Percentiles rank a stretch among this genome's conserved stretches.
These are phyloP conservation scores for Trachurus trachurus DNA, from an alignment of 2,797 vertebrate genomes.

Conservation along the genomic window DNA sequence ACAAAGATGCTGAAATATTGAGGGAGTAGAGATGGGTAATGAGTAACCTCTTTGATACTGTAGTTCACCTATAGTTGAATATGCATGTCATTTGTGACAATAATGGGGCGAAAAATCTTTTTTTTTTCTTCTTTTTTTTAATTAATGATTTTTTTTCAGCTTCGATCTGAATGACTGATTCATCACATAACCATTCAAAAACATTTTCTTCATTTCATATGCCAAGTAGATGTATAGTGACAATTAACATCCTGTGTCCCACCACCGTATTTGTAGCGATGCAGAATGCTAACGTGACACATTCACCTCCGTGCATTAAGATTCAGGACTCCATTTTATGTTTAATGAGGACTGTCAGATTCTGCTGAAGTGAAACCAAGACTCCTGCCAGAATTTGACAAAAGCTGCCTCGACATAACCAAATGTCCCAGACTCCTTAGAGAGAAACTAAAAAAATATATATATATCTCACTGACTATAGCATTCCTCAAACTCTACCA, in stretches of 20 bases:
- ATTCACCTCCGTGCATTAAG: background rate
- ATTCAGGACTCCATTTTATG: background rate
- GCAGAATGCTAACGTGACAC: background rate
- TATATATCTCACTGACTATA: background rate
- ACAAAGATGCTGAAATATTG: background rate
- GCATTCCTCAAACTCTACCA: conserved; percentile 10
- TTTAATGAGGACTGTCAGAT: background rate
- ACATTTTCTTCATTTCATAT: background rate
- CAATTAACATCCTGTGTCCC: background rate
- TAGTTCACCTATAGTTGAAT: too few relatives aligned
- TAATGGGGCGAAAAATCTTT: too few relatives aligned
- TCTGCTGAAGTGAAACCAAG: background rate
- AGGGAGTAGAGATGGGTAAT: background rate
- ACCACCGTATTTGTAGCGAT: background rate
- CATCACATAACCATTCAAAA: too few relatives aligned
- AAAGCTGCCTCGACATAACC: background rate
- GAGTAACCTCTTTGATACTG: background rate
- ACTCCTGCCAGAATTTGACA: background rate
- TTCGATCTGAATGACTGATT: background rate
- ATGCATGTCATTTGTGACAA: too few relatives aligned
- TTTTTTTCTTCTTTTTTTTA: too few relatives aligned
- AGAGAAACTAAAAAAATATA: background rate
- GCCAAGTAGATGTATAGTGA: background rate
- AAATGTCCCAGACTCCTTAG: background rate
- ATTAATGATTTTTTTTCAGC: too few relatives aligned